Percentiles rank a stretch among this genome's conserved stretches.
phyloP scores from a whole-genome alignment of 2,888 invertebrate genomes.

The Agriotes lineatus region DNA sequence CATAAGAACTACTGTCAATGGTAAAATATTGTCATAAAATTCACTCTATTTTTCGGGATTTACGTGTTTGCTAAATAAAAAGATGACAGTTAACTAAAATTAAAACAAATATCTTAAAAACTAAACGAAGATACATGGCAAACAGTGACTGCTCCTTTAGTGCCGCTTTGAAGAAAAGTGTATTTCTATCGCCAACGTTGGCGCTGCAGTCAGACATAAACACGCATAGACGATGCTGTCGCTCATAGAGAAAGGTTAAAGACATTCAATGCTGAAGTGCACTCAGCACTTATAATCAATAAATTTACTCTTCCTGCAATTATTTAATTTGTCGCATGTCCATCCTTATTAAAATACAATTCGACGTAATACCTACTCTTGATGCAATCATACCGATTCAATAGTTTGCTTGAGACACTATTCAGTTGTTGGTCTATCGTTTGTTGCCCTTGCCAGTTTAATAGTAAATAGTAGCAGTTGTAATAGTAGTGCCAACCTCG shows the following conservation, averaged over 20 bases:
- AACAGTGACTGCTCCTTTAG: too few relatives aligned
- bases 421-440: not conserved
- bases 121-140: too few relatives aligned
- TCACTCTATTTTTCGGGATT: too few relatives aligned
- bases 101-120: too few relatives aligned
- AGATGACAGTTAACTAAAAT: too few relatives aligned
- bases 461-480: too few relatives aligned
- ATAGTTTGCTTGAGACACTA: not conserved
- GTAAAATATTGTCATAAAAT: too few relatives aligned
- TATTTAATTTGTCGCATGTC: slow-evolving; percentile 39
- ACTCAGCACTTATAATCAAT: slow-evolving; percentile 38
- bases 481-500: too few relatives aligned
- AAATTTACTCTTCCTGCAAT: slow-evolving; percentile 44
- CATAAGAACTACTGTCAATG: too few relatives aligned
- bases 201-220: not conserved
- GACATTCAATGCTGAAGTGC: slow-evolving; percentile 30
- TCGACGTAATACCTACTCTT: slow-evolving; percentile 26
- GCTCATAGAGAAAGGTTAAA: slow-evolving; percentile 30
- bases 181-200: too few relatives aligned
- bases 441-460: not conserved
- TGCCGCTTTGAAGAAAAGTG: too few relatives aligned
- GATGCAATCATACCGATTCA: slow-evolving; percentile 16
- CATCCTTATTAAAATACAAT: slow-evolving; percentile 32
- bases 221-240: not conserved
- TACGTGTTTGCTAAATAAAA: too few relatives aligned